phyloP scores from a whole-genome alignment of 1,140 invertebrate genomes.

The Trichomalopsis sarcophagae region DNA sequence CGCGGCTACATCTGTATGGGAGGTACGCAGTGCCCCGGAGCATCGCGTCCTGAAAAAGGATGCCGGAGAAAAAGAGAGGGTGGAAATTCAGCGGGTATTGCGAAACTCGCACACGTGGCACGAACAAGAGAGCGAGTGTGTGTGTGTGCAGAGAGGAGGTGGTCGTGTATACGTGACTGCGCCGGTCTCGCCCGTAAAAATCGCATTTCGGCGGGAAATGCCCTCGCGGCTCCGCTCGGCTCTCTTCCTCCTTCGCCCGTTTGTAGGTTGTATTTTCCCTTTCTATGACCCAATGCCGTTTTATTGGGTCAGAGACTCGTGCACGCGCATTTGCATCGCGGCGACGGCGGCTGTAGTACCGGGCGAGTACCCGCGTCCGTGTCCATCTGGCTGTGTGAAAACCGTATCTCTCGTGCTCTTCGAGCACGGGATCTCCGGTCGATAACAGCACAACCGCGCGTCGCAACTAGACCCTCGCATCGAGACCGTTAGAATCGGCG shows the following conservation, averaged over 20 bases:
- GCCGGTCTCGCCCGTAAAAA: slow-evolving; percentile 59
- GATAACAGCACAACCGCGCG: too few relatives aligned
- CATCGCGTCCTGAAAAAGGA: not conserved
- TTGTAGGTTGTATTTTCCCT: slow-evolving; percentile 72
- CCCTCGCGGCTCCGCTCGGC: slow-evolving; percentile 20
- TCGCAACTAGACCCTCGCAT: too few relatives aligned
- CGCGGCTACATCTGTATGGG: not conserved
- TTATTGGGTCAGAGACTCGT: slow-evolving; percentile 65
- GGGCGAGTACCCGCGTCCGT: slow-evolving; percentile 10
- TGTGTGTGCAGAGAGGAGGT: not conserved
- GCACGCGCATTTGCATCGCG: slow-evolving; percentile 65
- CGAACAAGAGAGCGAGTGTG: not conserved
- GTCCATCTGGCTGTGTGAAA: not conserved
- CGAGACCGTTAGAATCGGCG: slow-evolving; percentile 55
- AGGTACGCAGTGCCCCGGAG: not conserved
- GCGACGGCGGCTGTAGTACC: slow-evolving; percentile 47
- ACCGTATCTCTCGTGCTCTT: too few relatives aligned
- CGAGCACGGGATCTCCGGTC: too few relatives aligned
- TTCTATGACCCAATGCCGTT: slow-evolving; percentile 72
- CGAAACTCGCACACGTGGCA: not conserved
- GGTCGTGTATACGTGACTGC: not conserved
- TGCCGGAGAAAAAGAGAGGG: slow-evolving; percentile 7
- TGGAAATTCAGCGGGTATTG: not conserved
- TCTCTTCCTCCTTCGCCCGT: slow-evolving; percentile 47
- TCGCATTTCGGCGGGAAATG: slow-evolving; percentile 66